Evolutionary conservation across 2,797 vertebrate species (phyloP), one percentile per base, ranked within the genome.

Genomic region (Cossypha dichroa): DNA sequence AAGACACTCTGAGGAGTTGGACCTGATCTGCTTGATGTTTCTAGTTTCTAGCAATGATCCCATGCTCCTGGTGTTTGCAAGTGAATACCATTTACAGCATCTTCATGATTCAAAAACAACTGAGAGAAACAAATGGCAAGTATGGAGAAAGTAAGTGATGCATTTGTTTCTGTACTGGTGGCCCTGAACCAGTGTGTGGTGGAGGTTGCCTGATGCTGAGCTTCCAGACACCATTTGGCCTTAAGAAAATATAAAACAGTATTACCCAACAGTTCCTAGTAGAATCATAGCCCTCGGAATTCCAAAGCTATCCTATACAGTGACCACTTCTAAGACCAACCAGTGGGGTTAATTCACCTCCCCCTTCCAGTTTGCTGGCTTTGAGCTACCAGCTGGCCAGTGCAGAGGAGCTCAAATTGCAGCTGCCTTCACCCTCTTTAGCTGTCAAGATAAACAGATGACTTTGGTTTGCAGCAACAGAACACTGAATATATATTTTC

Each of bases 391-490:
- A 93, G 91, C 79, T 95, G 96, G 89, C 72, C 70, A 67, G 69
- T 31, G 70, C 64, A 91, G 75, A 74, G 81, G 59, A 90, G 70
- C 78, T 94, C 89, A 91, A 78, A 76, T 90, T 93, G 87, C 87
- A 96, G 85, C 78, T 97, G 92, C 92, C 66, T 84, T 91, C 69
- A 56, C 70, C n/a, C 76, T 91, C 69, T 78, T 85, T 72, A 93
- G 93, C 69, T 69, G 75, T 78, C 58, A 68, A 84, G 89, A 91
- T 68, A 88, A 94, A 94, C 73, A 90, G 64, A 92, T 80, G 43
- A 90, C 62, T 94, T 82, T 12, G 72, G 75, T 93, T 89, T 94
- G 84, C 90, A 92, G 78, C 70, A 64, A 41, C 51, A 76, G 69
- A 76, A 90, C 17, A 59, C 2, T 45, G 69, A 75, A 55, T 23